phyloP scores from a whole-genome alignment of 2,888 invertebrate genomes.

The Drosophila dives region DNA sequence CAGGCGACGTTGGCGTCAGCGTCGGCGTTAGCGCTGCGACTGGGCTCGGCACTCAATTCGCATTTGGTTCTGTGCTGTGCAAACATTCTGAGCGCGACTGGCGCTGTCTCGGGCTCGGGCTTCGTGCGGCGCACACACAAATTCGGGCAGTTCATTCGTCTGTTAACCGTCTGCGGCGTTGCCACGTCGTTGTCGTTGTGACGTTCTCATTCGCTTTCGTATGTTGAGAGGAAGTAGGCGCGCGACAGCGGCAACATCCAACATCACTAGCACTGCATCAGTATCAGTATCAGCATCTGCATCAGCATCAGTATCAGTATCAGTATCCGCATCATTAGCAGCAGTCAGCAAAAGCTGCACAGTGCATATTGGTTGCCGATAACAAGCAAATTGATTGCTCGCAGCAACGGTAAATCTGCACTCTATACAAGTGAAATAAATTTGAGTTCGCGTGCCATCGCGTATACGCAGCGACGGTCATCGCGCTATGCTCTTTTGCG shows the following conservation, averaged over 20 bases:
- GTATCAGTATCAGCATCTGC: conserved; percentile 16
- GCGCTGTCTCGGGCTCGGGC: conserved; percentile 69
- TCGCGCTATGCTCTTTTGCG: conserved; percentile 40
- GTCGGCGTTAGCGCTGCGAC: conserved; percentile 16
- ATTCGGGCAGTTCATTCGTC: conserved; percentile 77
- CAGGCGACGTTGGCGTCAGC: conserved; percentile 25
- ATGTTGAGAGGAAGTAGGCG: conserved; percentile 61
- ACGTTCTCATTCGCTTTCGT: conserved; percentile 60
- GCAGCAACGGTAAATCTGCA: conserved; percentile 55
- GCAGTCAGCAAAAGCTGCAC: conserved; percentile 25
- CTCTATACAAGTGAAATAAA: background rate
- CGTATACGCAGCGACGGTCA: conserved; percentile 71
- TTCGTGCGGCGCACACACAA: conserved; percentile 75
- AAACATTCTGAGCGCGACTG: conserved; percentile 69
- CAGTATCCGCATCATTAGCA: conserved; percentile 12
- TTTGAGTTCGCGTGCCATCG: conserved; percentile 71
- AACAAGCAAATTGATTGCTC: conserved; percentile 54
- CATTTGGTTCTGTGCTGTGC: conserved; percentile 39
- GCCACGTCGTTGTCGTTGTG: conserved; percentile 55
- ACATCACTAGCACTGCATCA: conserved; percentile 8
- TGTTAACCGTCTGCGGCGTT: conserved; percentile 76
- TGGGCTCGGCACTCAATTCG: conserved; percentile 35
- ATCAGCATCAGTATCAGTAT: conserved; percentile 20
- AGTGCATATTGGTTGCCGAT: conserved; percentile 63
- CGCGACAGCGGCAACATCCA: conserved; percentile 40